Base-by-base conservation (phyloP, 2,888 invertebrate genomes). In the Ethmia dodecea region DNA sequence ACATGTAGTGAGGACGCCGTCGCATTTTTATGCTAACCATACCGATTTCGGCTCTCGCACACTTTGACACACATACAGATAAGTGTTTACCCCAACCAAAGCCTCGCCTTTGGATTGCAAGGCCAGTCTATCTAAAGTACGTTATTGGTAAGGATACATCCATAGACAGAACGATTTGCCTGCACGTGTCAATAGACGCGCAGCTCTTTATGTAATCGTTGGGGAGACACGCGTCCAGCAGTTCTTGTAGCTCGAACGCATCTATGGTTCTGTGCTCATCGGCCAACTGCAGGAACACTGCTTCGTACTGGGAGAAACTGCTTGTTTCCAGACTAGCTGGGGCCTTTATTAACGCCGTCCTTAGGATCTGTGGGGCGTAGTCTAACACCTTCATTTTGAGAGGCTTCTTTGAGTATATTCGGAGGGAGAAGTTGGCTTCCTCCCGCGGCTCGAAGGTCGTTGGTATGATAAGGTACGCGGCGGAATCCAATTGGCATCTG, bases 181-280 rank as follows among this genome's bases (percentile, higher is more conserved):
- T 88, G 61, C 97, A 97, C 1, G 97, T 96, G 71, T 96, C 96
- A 53, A 96, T 91, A 10, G 94, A 94, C 1, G 96, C 96, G 70
- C 96, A 96, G 54, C 96, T 96, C 64, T 96, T 97, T 48, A 97
- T 96, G 56, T 96, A 97, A 80, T 97, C 96, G 66, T 97, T 97
- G 0, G 96, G 97, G 37, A 97, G 86, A 70, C 96, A 96, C 1
- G 94, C 95, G 58, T 97, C 96, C 15, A 97, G 75, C 11, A 97
- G 77, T 65, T 97, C 97, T 70, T 96, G 96, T 3, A 97, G 84
- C 67, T 96, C 96, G 62, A 96, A 97, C 3, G 95, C 93, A 58
- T 96, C 95, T 14, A 97, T 94, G 0, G 96, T 94, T 58, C 92
- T 88, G 62, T 96, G 95, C 61, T 97, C 96, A 66, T 97, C 96